Base-by-base conservation (phyloP, 2,113 vertebrate species). In the Tamias sibiricus region DNA sequence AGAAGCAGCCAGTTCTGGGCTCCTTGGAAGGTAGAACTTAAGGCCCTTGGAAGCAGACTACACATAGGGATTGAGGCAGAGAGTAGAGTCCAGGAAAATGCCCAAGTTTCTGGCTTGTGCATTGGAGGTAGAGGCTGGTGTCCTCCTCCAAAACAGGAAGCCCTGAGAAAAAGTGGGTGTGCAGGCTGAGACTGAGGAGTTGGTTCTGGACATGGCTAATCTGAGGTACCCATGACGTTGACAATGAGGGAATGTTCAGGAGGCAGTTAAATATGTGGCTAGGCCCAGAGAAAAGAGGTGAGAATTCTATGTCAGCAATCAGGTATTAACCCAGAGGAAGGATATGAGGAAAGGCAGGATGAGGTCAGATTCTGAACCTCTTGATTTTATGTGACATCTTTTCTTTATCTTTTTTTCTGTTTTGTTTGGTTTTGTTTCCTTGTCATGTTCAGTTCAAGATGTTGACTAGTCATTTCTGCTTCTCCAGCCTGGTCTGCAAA, bases 381-480 rank as follows among this genome's bases (percentile, higher is more conserved):
- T 84, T 40, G 24, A 72, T 54, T 95, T 82, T 79, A 32, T 35
- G 11, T 40, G 57, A 42, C 35, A 62, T 54, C 20, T 69, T 24
- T 40, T 40, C 1, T 28, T 69, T 13, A 26, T 26, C 0, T 26
- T 88, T 30, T 79, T 40, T 68, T 14, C n/a, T 92, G 5, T 92
- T 69, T 87, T 57, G 54, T 11, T 49, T 19, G 22, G 57, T 86
- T 32, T 62, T 6, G 37, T 54, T 59, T 90, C 42, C n/a, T 89
- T 81, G 24, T 28, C 89, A 66, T 68, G 52, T 92, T 37, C 10
- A 87, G 79, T 93, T 89, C 19, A 83, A 90, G 81, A 84, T 69
- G 47, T 54, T 49, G 4, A 80, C 52, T 37, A 80, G 57, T 91
- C 76, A 75, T 75, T 96, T 87, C 86, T 96, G 35, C 40, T n/a